Conservation (phyloP, 2,888 invertebrate genomes). For the Ernsta delagoae region DNA sequence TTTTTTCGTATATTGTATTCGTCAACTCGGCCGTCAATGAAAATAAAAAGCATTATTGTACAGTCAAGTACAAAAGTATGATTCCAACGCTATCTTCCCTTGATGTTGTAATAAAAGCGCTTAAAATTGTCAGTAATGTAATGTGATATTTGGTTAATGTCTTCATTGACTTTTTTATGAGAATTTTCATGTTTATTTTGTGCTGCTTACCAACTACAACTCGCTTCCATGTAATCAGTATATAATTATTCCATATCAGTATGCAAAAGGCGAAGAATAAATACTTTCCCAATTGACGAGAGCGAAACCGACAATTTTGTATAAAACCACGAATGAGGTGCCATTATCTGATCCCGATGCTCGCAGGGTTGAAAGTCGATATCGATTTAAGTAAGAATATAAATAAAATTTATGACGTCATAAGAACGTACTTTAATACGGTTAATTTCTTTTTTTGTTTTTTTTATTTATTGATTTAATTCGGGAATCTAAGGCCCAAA, state of each 20-base stretch:
- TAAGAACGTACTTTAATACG: no score
- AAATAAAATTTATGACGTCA: no score
- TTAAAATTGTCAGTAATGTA: no score
- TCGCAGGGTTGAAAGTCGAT: slow-evolving; percentile 34
- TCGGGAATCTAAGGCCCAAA: no score
- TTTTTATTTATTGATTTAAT: no score
- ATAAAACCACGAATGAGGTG: slow-evolving; percentile 42
- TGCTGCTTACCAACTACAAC: slow-evolving; percentile 43
- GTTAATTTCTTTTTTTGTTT: no score
- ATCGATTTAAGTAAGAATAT: no score
- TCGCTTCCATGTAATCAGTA: slow-evolving; percentile 67
- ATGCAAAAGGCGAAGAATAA: slow-evolving; percentile 71
- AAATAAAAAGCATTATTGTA: slow-evolving; percentile 13
- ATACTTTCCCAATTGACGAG: slow-evolving; percentile 62
- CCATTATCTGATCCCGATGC: slow-evolving; percentile 44
- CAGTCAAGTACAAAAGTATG: slow-evolving; percentile 20
- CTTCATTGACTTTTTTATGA: slow-evolving; percentile 24
- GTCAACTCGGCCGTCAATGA: slow-evolving; percentile 17
- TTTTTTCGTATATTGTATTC: slow-evolving; percentile 8
- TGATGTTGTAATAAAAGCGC: no score
- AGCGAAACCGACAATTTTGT: slow-evolving; percentile 56
- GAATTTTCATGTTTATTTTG: slow-evolving; percentile 6
- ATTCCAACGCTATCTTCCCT: no score
- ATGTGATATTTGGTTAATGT: slow-evolving; percentile 20
- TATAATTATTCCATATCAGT: slow-evolving; percentile 62